These are phyloP conservation scores for Drosophila aff. DNA, from an alignment of 1,140 invertebrate genomes.

Conservation along the genomic window DNA sequence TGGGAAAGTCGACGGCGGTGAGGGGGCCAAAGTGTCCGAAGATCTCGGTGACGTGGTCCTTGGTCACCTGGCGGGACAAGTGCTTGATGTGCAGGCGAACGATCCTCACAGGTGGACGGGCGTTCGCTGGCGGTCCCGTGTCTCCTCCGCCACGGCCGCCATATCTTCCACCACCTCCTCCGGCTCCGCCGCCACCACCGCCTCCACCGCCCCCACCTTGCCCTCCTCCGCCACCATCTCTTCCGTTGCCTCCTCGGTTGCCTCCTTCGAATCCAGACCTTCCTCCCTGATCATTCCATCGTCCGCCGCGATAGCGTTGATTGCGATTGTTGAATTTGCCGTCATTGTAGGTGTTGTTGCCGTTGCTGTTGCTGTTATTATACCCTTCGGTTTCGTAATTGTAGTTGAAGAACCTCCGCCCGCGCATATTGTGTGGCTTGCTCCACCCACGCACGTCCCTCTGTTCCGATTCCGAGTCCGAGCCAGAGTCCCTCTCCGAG, in stretches of 20 bases:
- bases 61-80: conserved; percentile 51
- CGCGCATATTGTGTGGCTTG: no score
- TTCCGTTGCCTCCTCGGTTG: not conserved
- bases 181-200: not conserved
- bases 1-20: conserved; percentile 60
- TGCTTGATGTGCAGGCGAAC: conserved; percentile 64
- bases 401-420: no score
- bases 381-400: not conserved
- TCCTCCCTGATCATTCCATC: not conserved
- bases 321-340: not conserved
- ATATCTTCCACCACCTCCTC: not conserved
- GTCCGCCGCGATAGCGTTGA: not conserved
- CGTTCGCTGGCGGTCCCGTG: not conserved
- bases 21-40: conserved; percentile 56
- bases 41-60: conserved; percentile 58
- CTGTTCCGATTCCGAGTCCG: not conserved
- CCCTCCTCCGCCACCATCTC: not conserved
- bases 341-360: not conserved
- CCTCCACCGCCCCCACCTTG: not conserved
- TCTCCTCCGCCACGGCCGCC: not conserved
- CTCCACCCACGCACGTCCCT: no score
- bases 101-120: not conserved
- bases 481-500: not conserved
- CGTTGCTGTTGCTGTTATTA: no score
- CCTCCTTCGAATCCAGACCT: not conserved